Percentiles rank a stretch among this genome's conserved stretches.
phyloP scores from a whole-genome alignment of 2,797 vertebrate genomes.

The Calcarius lapponicus region DNA sequence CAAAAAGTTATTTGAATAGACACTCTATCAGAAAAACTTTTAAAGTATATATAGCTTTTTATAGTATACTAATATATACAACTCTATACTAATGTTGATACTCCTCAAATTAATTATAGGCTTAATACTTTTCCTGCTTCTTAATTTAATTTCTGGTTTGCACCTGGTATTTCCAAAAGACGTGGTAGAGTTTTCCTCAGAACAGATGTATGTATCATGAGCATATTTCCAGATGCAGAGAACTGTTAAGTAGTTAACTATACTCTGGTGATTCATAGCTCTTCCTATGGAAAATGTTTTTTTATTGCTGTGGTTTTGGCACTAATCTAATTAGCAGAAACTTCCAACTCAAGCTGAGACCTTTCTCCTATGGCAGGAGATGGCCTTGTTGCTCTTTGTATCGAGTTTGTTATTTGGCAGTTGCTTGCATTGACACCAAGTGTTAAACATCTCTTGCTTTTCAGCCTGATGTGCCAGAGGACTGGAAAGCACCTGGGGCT shows the following conservation, averaged over 20 bases:
- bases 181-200: background rate
- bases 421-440: background rate
- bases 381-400: background rate
- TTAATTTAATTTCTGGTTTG: background rate
- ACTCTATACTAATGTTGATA: background rate
- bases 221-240: background rate
- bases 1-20: background rate
- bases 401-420: background rate
- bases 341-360: background rate
- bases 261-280: background rate
- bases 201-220: background rate
- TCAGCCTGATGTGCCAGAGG: accelerated
- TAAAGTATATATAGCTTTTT: background rate
- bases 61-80: background rate
- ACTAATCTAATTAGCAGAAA: background rate
- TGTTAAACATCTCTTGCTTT: background rate
- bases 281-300: background rate
- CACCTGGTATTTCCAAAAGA: background rate
- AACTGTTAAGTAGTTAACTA: background rate
- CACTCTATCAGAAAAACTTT: background rate
- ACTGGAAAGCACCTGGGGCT: background rate
- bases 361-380: background rate
- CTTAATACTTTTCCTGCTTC: background rate
- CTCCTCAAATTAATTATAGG: background rate
- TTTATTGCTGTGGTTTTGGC: background rate